Conservation (phyloP, 35 echinoderm and acorn worm species). For the Diadema setosum region DNA sequence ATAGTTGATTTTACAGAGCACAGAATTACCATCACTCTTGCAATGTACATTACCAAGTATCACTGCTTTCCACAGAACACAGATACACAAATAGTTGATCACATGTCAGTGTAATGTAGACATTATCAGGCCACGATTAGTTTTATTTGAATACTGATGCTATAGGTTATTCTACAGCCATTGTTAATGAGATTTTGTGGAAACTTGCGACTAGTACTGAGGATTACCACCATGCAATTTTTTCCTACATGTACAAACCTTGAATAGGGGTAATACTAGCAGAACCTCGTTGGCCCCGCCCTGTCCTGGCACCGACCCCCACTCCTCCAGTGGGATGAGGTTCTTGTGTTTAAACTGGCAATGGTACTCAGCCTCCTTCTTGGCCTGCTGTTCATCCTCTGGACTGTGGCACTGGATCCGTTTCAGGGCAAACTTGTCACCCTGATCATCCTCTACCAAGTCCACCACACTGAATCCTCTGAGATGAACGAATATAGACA, state of each 20-base stretch:
- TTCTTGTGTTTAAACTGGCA: constrained; percentile 63
- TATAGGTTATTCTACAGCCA: too few relatives aligned
- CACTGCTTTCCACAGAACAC: too few relatives aligned
- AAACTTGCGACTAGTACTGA: too few relatives aligned
- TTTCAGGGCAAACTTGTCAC: constrained; percentile 85
- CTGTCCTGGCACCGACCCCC: constrained; percentile 22
- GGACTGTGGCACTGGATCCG: constrained; percentile 77
- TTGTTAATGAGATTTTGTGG: too few relatives aligned
- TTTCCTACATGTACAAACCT: constrained; percentile 56
- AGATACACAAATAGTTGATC: too few relatives aligned
- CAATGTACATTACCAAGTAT: too few relatives aligned
- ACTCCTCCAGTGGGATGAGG: constrained; percentile 74
- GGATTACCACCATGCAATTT: too few relatives aligned
- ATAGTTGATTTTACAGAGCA: too few relatives aligned
- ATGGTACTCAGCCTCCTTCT: constrained; percentile 86
- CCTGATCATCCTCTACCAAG: constrained; percentile 71
- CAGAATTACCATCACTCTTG: too few relatives aligned
- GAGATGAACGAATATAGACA: not conserved
- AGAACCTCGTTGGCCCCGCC: constrained; percentile 60
- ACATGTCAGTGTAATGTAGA: too few relatives aligned
- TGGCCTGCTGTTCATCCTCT: constrained; percentile 49
- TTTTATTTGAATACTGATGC: too few relatives aligned
- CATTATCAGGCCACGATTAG: too few relatives aligned
- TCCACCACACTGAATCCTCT: constrained; percentile 94
- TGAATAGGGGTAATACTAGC: constrained; percentile 79